Conservation (phyloP, 1,140 invertebrate genomes). For the Sinella curviseta region DNA sequence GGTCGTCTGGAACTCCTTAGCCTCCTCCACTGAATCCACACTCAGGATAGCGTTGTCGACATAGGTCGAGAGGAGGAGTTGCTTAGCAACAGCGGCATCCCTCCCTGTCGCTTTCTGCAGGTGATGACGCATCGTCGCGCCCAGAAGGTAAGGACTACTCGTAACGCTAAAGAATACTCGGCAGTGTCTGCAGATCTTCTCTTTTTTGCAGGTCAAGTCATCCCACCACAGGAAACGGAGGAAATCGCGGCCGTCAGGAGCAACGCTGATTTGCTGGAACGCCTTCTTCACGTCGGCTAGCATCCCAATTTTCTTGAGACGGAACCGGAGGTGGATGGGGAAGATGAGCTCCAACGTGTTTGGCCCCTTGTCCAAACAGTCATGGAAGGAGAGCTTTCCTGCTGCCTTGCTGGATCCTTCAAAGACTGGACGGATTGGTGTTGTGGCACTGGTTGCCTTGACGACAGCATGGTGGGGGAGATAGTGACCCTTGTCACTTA, state of each 20-base stretch:
- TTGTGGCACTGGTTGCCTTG: conserved; percentile 42
- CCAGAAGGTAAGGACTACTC: conserved; percentile 52
- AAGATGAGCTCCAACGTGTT: conserved; percentile 56
- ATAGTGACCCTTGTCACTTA: conserved; percentile 27
- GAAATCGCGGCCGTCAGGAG: conserved; percentile 50
- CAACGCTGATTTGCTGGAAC: conserved; percentile 54
- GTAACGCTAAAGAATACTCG: conserved; percentile 51
- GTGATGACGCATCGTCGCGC: conserved; percentile 40
- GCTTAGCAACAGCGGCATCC: not conserved
- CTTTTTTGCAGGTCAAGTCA: not conserved
- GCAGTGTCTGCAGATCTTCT: conserved; percentile 28
- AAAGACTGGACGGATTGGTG: conserved; percentile 48
- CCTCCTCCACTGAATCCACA: conserved; percentile 41
- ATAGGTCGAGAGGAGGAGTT: conserved; percentile 34
- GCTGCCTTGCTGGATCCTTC: conserved; percentile 48
- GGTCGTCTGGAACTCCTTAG: not conserved
- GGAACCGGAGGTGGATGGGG: conserved; percentile 53
- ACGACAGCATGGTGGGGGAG: conserved; percentile 46
- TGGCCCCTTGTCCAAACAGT: conserved; percentile 54
- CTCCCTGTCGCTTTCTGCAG: conserved; percentile 18
- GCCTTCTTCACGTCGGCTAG: conserved; percentile 56
- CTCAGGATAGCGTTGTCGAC: conserved; percentile 49
- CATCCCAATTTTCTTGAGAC: conserved; percentile 52
- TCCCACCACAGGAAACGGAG: conserved; percentile 50
- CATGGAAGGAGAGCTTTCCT: conserved; percentile 52